Evolutionary conservation across 2,113 vertebrate species (phyloP).

Genomic region (Sitta europaea): DNA sequence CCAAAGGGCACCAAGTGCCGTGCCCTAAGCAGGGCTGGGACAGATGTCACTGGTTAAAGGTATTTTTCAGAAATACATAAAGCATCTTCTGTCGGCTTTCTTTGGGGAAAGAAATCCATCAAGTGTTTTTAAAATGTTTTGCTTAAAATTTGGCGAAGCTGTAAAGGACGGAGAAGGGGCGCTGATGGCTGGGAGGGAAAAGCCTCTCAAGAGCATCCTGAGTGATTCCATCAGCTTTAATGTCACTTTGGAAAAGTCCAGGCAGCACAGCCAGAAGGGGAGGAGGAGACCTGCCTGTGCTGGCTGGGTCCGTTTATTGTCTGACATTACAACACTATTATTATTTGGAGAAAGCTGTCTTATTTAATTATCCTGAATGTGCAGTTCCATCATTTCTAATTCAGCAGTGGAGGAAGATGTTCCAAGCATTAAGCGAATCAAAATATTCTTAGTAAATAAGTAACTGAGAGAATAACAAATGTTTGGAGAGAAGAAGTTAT

Average conservation of each 20-base stretch:
- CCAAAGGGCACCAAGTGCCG: accelerated
- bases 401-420: background rate
- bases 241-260: background rate
- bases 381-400: background rate
- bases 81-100: background rate
- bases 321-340: background rate
- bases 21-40: too few species aligned
- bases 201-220: background rate
- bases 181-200: background rate
- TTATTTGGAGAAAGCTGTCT: background rate
- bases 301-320: background rate
- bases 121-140: background rate
- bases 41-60: background rate
- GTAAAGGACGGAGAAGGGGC: background rate
- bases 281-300: background rate
- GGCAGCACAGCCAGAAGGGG: background rate
- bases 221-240: background rate
- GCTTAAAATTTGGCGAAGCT: background rate
- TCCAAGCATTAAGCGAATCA: constrained; percentile 3
- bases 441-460: constrained; percentile 20
- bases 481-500: background rate
- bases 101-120: too few species aligned
- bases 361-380: background rate
- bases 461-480: background rate
- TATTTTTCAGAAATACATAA: background rate